Base-by-base conservation (phyloP, 2,113 vertebrate genomes). In the Erythrocebus patas region DNA sequence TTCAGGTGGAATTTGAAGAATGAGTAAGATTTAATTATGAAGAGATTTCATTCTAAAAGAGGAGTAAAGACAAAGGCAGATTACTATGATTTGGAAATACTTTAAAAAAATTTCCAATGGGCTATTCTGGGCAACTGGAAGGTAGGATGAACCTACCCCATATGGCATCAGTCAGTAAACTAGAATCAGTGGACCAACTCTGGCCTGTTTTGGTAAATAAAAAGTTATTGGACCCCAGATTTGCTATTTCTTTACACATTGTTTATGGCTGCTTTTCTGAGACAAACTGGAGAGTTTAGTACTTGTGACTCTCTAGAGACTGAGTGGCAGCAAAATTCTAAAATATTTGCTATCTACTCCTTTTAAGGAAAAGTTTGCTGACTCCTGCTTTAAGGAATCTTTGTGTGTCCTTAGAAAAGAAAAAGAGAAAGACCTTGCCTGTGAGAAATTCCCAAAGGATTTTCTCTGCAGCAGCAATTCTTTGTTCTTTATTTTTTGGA, bases 401-500 rank as follows among this genome's bases (percentile, higher is more conserved):
- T 66, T 73, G 23, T 38, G 22, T 79, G 6, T 11, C 10, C 23
- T 94, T 80, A 93, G 43, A 89, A 76, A 72, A 22, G 5, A 59
- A 97, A 93, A 84, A 50, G 18, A 91, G 40, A 92, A 87, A 89
- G 18, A 64, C 14, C 8, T 61, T 91, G 27, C 50, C 9, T 16
- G 4, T 87, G 25, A 75, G 30, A 80, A 93, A 48, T 70, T 9
- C 12, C 25, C 55, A 57, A 78, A 89, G 55, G 32, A 64, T 48
- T 79, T 89, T 43, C 66, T 89, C 55, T 43, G 25, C 3, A 86
- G 38, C 27, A n/a, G 43, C 52, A 30, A 85, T 73, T 93, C 8
- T 35, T 40, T 91, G 22, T 78, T 88, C 61, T 91, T 93, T 79
- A 93, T 79, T 91, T 87, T 93, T 95, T 93, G 75, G 52, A 52